Evolutionary conservation across 2,113 vertebrate genomes (phyloP).

Genomic region (Urocolius indicus): DNA sequence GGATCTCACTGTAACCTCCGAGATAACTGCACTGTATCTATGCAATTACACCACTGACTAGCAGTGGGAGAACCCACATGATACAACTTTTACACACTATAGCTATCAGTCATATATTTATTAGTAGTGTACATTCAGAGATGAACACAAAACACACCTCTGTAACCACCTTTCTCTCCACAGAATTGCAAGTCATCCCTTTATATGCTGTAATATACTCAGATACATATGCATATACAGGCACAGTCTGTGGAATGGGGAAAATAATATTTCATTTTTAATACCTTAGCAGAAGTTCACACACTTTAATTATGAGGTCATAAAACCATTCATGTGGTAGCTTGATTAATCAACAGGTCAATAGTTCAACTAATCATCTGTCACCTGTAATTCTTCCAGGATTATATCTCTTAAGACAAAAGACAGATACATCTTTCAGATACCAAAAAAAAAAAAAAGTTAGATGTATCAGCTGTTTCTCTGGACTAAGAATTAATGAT

Average conservation of each 20-base stretch:
- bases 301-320: neutral
- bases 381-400: constrained; percentile 8
- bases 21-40: neutral
- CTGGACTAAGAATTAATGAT: neutral
- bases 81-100: neutral
- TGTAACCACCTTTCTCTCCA: neutral
- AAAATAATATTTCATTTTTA: neutral
- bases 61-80: neutral
- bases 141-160: neutral
- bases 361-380: neutral
- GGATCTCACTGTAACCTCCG: neutral
- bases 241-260: neutral
- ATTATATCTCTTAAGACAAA: neutral
- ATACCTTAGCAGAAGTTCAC: neutral
- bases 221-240: neutral
- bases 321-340: neutral
- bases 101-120: neutral
- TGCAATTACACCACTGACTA: neutral
- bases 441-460: neutral
- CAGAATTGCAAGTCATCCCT: fast-evolving
- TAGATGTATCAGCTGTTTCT: neutral
- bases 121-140: neutral
- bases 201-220: neutral
- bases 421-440: neutral
- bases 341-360: neutral